Conservation (phyloP, 2,888 invertebrate species). For the Ornithoptera alexandrae region DNA sequence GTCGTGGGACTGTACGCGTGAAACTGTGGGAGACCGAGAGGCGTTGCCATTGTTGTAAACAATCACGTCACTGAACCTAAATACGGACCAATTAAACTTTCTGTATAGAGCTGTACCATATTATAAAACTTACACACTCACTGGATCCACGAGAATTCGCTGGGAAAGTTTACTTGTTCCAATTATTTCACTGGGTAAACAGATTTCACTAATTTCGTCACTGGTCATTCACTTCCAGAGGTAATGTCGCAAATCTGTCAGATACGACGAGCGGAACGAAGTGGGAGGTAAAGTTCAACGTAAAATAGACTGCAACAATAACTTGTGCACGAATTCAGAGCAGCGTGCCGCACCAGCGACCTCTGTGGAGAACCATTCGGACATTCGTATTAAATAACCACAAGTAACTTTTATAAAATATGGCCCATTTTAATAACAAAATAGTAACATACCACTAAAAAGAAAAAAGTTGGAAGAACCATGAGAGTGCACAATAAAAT, state of each 20-base stretch:
- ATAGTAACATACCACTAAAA: no score
- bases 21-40: constrained; percentile 76
- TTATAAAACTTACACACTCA: constrained; percentile 50
- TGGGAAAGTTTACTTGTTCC: constrained; percentile 36
- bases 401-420: no score
- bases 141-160: constrained; percentile 36
- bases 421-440: no score
- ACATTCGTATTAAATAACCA: no score
- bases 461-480: no score
- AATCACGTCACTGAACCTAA: constrained; percentile 76
- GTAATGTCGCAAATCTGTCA: constrained; percentile 41
- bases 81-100: constrained; percentile 40
- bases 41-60: constrained; percentile 80
- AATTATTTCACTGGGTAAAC: constrained; percentile 39
- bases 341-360: no score
- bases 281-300: constrained; percentile 10
- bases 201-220: constrained; percentile 55
- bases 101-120: constrained; percentile 26
- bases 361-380: no score
- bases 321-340: neutral
- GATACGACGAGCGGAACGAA: constrained; percentile 29
- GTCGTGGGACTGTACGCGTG: constrained; percentile 69
- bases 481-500: no score
- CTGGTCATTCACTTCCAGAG: constrained; percentile 40
- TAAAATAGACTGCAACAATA: constrained; percentile 7